Conservation (phyloP, 2,888 invertebrate genomes). For the Lissocephala sabroskyi region DNA sequence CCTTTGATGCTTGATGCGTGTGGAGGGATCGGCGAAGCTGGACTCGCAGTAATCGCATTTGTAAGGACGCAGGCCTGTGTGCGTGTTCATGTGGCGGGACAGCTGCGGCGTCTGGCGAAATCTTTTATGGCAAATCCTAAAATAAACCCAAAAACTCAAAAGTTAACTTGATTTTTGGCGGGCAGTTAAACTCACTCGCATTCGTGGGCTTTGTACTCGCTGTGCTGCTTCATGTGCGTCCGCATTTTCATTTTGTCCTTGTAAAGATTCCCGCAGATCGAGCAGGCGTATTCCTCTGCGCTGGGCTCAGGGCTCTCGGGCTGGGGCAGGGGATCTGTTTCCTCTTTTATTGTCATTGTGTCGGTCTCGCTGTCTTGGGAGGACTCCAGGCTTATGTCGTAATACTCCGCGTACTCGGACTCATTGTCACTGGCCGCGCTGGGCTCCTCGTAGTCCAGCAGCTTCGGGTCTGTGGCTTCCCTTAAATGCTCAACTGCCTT, state of each 20-base stretch:
- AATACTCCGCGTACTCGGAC: not conserved
- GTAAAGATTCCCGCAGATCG: conserved; percentile 65
- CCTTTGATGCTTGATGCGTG: conserved; percentile 69
- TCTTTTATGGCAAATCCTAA: conserved; percentile 66
- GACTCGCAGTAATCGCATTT: conserved; percentile 67
- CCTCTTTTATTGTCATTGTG: too few relatives aligned
- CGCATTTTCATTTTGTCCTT: conserved; percentile 58
- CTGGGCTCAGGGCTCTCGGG: not conserved
- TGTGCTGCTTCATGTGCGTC: conserved; percentile 64
- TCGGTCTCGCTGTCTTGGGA: not conserved
- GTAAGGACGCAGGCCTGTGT: conserved; percentile 68
- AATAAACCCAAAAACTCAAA: not conserved
- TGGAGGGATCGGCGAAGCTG: conserved; percentile 69
- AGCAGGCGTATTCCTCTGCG: conserved; percentile 42
- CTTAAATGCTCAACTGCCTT: conserved; percentile 11
- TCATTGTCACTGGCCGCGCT: too few relatives aligned
- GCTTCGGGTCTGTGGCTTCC: not conserved
- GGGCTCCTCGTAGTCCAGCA: not conserved
- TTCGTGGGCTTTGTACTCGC: conserved; percentile 60
- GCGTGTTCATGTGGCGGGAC: conserved; percentile 65
- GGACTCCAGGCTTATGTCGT: not conserved
- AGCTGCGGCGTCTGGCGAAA: conserved; percentile 68
- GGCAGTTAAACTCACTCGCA: conserved; percentile 59
- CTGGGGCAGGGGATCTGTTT: not conserved
- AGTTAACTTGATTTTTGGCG: too few relatives aligned